Evolutionary conservation across 2,113 vertebrate genomes (phyloP).

Genomic region (Crotalus viridis): DNA sequence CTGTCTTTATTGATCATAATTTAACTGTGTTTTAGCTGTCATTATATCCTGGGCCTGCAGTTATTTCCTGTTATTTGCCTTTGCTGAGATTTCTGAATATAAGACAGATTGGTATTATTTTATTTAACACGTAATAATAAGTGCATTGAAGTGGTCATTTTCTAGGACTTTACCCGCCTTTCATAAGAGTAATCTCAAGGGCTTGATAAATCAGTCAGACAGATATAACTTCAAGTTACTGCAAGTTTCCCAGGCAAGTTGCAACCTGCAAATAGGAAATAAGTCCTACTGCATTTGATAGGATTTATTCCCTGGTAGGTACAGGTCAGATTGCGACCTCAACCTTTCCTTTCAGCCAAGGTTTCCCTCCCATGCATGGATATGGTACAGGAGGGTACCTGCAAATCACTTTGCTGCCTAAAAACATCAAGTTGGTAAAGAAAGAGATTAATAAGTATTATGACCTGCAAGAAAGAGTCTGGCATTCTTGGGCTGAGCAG

Average conservation of each 20-base stretch:
- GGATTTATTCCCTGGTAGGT: background rate
- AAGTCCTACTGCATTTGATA: background rate
- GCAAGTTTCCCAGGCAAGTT: background rate
- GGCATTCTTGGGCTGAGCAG: slow-evolving; percentile 10
- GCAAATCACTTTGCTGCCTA: background rate
- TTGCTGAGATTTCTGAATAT: background rate
- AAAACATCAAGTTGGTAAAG: background rate
- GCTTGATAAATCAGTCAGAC: background rate
- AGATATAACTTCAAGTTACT: background rate
- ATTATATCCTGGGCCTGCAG: background rate
- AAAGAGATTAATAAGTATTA: background rate
- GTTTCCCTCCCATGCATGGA: background rate
- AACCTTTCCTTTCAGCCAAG: background rate
- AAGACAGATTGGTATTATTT: background rate
- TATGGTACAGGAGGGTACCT: background rate
- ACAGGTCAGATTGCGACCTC: background rate
- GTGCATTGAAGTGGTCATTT: background rate
- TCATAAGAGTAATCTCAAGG: background rate
- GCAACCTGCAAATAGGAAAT: background rate
- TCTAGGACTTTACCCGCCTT: background rate
- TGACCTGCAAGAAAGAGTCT: slow-evolving; percentile 2
- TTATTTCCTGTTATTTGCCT: background rate
- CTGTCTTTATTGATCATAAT: background rate
- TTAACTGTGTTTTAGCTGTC: background rate
- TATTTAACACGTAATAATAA: background rate